phyloP scores from a whole-genome alignment of 2,888 invertebrate species.

The Acanthoscelides obtectus region DNA sequence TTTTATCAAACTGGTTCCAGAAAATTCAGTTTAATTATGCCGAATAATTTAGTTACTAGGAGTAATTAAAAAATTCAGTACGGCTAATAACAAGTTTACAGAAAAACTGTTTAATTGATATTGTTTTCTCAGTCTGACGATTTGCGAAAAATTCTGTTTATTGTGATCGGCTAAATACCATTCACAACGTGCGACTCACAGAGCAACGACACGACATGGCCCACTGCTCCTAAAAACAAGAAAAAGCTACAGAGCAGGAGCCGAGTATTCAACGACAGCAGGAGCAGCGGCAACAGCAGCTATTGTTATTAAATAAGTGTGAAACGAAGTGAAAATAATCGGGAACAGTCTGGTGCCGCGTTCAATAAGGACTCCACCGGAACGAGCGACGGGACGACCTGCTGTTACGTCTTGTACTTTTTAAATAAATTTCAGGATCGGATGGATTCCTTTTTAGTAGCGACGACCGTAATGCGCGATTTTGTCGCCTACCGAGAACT shows the following conservation, averaged over 20 bases:
- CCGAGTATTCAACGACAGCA: neutral
- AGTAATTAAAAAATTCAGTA: too few relatives aligned
- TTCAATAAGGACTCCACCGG: neutral
- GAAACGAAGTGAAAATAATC: constrained; percentile 3
- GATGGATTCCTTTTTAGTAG: neutral
- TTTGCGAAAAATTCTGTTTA: too few relatives aligned
- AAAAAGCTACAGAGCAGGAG: neutral
- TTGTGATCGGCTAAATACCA: too few relatives aligned
- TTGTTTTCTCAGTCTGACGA: too few relatives aligned
- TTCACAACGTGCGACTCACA: too few relatives aligned
- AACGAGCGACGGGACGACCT: too few relatives aligned
- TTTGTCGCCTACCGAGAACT: neutral
- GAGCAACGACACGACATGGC: neutral
- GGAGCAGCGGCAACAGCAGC: neutral
- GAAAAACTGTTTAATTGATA: too few relatives aligned
- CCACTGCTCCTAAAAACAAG: neutral
- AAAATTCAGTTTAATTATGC: too few relatives aligned
- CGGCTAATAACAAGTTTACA: too few relatives aligned
- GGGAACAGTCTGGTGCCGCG: neutral
- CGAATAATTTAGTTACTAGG: too few relatives aligned
- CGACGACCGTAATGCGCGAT: neutral
- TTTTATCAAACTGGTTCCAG: too few relatives aligned
- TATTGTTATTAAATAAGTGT: constrained; percentile 5
- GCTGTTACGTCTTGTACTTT: neutral
- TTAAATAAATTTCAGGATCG: neutral